phyloP scores from a whole-genome alignment of 2,113 vertebrate species.

The Glaucomys volans region DNA sequence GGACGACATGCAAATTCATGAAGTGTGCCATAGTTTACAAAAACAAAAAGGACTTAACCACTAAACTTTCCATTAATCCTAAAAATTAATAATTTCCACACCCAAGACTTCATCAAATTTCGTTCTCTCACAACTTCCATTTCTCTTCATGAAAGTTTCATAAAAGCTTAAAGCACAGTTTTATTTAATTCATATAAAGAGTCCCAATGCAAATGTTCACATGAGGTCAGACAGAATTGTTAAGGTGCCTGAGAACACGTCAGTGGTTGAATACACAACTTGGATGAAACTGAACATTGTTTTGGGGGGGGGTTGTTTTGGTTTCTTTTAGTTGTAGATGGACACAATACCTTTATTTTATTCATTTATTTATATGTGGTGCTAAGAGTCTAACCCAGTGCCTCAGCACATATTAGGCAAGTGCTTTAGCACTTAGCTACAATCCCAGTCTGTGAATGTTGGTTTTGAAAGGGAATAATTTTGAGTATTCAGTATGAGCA shows the following conservation, averaged over 20 bases:
- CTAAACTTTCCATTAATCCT: constrained; percentile 14
- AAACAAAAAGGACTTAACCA: background rate
- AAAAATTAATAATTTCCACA: constrained; percentile 52
- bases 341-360: too few relatives aligned
- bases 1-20: too few relatives aligned
- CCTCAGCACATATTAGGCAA: too few relatives aligned
- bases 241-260: background rate
- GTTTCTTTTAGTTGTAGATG: too few relatives aligned
- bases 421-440: too few relatives aligned
- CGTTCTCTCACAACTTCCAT: background rate
- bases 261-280: background rate
- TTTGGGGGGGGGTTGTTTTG: too few relatives aligned
- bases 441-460: background rate
- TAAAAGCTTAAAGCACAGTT: background rate
- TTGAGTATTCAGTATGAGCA: background rate
- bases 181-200: background rate
- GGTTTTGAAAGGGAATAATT: background rate
- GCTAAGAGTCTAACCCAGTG: too few relatives aligned
- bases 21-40: too few relatives aligned
- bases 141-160: background rate
- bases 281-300: background rate
- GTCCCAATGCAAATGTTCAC: background rate
- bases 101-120: background rate
- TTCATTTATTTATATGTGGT: too few relatives aligned
- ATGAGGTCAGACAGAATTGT: background rate